Conservation (phyloP, 2,113 vertebrate genomes). For the Steatornis caripensis region DNA sequence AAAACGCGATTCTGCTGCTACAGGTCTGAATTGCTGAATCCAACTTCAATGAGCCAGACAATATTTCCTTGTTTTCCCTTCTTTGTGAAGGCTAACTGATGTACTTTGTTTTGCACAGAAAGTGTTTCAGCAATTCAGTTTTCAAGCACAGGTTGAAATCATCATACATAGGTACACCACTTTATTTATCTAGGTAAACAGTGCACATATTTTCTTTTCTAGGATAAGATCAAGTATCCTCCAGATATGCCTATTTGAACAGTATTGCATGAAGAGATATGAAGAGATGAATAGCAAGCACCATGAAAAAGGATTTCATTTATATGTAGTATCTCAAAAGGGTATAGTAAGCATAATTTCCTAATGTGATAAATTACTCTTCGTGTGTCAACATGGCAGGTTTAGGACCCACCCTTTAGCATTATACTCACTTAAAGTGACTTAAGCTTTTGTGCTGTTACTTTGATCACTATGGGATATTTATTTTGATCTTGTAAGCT, state of each 20-base stretch:
- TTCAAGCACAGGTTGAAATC: neutral
- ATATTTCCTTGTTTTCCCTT: neutral
- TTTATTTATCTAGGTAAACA: neutral
- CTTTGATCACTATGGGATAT: constrained; percentile 6
- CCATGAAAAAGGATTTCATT: neutral
- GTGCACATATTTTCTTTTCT: neutral
- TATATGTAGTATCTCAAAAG: neutral
- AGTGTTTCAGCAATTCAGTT: neutral
- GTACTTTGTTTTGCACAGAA: neutral
- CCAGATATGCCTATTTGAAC: neutral
- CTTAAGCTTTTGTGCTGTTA: constrained; percentile 31
- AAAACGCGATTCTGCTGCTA: neutral
- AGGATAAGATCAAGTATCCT: neutral
- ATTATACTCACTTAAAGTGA: neutral
- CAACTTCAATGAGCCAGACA: neutral
- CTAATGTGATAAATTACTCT: neutral
- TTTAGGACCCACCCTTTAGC: neutral
- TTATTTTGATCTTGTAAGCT: constrained; percentile 60
- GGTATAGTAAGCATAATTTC: neutral
- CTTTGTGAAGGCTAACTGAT: neutral
- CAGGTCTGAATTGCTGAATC: neutral
- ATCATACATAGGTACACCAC: neutral
- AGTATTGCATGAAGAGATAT: neutral
- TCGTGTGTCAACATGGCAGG: neutral
- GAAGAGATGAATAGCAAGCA: neutral